Evolutionary conservation across 2,113 vertebrate genomes (phyloP), one percentile per base, ranked within the genome.

Genomic region (Corynorhinus townsendii): DNA sequence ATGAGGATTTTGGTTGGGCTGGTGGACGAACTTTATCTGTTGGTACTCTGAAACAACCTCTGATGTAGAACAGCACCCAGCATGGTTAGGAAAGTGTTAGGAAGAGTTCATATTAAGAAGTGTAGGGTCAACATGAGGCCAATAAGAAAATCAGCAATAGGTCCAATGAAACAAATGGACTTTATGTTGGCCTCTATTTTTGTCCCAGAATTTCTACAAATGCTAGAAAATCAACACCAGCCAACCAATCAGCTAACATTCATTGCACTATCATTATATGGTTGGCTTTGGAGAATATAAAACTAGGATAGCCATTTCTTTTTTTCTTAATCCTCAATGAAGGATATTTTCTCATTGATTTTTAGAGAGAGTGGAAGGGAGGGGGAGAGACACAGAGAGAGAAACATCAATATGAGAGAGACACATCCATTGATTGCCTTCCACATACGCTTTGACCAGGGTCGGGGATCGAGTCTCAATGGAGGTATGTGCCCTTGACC

Each of bases 111-210:
- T 33, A 14, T 28, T 54, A 86, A 75, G 6, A 20, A 69, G 24
- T 45, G 40, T 62, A 86, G 33, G 14, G 3, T n/a, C 49, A 76
- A 26, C 43, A 1, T 43, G 64, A 45, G 17, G 38, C 33, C 89
- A 56, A 95, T 59, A 95, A 59, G 71, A 95, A 73, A 96, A 88
- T 45, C 30, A 84, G 20, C 17, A 89, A 49, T 89, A 96, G 87
- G 86, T 73, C 68, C 4, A 47, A 2, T 24, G 20, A 86, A 81
- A 69, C 72, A 69, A 4, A 56, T 91, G 2, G 2, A 75, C 87
- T 93, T 84, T 84, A 71, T 14, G 10, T 90, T 83, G 28, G 15
- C 43, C 2, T 96, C 93, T 83, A 47, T 72, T 94, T 96, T 47
- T 72, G 49, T 64, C 19, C 10, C 82, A 90, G 76, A 97, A 77